Conservation (phyloP, 2,888 invertebrate species). For the Zelleria hepariella region DNA sequence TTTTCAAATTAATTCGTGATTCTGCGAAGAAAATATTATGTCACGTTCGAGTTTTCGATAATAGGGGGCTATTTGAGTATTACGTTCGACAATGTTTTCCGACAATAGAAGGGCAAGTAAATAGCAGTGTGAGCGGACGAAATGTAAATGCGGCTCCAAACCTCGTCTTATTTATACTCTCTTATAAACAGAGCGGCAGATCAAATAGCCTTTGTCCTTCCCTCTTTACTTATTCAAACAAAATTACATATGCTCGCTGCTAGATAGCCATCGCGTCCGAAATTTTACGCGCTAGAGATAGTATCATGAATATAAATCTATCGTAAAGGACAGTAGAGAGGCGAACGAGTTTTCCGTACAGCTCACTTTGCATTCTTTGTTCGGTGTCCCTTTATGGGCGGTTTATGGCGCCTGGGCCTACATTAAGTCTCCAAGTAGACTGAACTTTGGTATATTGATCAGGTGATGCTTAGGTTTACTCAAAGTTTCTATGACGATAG, state of each 20-base stretch:
- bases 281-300: conserved; percentile 69
- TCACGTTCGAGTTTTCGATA: too few relatives aligned
- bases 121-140: not conserved
- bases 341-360: conserved; percentile 45
- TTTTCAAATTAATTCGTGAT: too few relatives aligned
- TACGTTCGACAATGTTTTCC: too few relatives aligned
- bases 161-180: conserved; percentile 57
- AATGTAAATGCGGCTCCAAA: conserved; percentile 26
- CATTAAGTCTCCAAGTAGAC: conserved; percentile 53
- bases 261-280: conserved; percentile 69
- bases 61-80: too few relatives aligned
- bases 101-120: too few relatives aligned
- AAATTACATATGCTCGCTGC: conserved; percentile 71
- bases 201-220: conserved; percentile 70
- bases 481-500: too few relatives aligned
- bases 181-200: conserved; percentile 46
- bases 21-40: too few relatives aligned
- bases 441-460: conserved; percentile 7
- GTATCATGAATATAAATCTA: conserved; percentile 73
- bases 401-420: conserved; percentile 64
- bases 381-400: conserved; percentile 59
- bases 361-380: conserved; percentile 72
- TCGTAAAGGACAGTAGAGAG: conserved; percentile 57
- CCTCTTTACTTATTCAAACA: conserved; percentile 72
- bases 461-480: not conserved